Conservation (phyloP, 2,888 invertebrate species). For the Theristus sp. region DNA sequence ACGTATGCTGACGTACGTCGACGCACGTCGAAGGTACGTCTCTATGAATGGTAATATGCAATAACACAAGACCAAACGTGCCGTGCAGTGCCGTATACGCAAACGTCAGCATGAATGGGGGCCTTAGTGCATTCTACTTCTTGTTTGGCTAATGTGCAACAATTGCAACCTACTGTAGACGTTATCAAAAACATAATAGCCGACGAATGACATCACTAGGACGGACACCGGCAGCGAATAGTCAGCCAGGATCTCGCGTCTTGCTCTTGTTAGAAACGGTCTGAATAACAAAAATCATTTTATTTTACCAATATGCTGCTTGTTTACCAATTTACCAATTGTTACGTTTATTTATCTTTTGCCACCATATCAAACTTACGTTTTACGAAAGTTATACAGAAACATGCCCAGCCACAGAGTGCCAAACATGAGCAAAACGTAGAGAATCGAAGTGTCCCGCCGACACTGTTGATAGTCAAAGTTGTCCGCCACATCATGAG, state of each 20-base stretch:
- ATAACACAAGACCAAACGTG: no score
- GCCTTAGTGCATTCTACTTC: background rate
- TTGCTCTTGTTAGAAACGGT: slow-evolving; percentile 38
- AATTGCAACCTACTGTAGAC: slow-evolving; percentile 32
- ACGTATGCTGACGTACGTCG: no score
- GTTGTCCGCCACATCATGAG: background rate
- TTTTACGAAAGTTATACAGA: slow-evolving; percentile 43
- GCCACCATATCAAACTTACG: slow-evolving; percentile 18
- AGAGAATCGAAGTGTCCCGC: slow-evolving; percentile 40
- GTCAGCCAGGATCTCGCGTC: slow-evolving; percentile 42
- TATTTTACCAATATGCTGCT: background rate
- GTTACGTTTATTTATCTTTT: no score
- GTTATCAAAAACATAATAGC: slow-evolving; percentile 40
- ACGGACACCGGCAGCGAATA: slow-evolving; percentile 43
- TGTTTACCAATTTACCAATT: no score
- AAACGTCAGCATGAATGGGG: no score
- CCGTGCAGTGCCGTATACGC: no score
- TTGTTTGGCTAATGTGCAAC: background rate
- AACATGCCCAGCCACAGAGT: slow-evolving; percentile 44
- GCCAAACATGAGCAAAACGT: slow-evolving; percentile 42
- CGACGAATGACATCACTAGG: slow-evolving; percentile 41
- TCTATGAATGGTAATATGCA: no score
- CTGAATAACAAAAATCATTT: slow-evolving; percentile 24
- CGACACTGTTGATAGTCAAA: no score
- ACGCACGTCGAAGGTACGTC: no score